These are phyloP conservation scores for Pseudolycoriella hygida DNA, from an alignment of 2,888 invertebrate species.

Conservation along the genomic window DNA sequence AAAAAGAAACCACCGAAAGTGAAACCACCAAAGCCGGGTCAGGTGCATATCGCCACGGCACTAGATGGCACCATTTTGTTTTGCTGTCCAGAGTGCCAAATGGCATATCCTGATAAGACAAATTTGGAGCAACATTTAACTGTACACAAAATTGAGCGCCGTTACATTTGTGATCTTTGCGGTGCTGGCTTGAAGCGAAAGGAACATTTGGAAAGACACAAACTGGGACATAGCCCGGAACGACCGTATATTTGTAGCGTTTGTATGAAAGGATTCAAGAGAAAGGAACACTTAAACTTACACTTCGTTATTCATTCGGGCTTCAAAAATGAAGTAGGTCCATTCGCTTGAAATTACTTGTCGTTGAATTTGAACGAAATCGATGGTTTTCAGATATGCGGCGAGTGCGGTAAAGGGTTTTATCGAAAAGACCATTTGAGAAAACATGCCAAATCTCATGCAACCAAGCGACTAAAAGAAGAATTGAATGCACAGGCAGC, in stretches of 20 bases:
- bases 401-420: conserved; percentile 34
- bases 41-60: conserved; percentile 56
- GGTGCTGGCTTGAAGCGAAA: conserved; percentile 61
- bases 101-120: conserved; percentile 66
- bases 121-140: conserved; percentile 58
- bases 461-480: conserved; percentile 56
- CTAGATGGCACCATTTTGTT: conserved; percentile 56
- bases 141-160: conserved; percentile 61
- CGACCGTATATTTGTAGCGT: conserved; percentile 61
- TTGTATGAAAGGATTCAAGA: conserved; percentile 62
- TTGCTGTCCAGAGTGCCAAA: conserved; percentile 67
- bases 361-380: not conserved
- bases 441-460: conserved; percentile 62
- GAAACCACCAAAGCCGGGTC: conserved; percentile 60
- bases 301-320: conserved; percentile 74
- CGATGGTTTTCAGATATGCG: conserved; percentile 16
- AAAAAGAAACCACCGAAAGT: conserved; percentile 67
- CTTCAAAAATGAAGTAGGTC: conserved; percentile 54
- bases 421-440: conserved; percentile 65
- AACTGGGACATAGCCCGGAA: conserved; percentile 65
- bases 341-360: not conserved
- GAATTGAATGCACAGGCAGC: conserved; percentile 32
- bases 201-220: conserved; percentile 61
- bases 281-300: conserved; percentile 65
- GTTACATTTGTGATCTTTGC: conserved; percentile 61